Conservation (phyloP, 2,113 vertebrate species). For the Acrocephalus kingi region DNA sequence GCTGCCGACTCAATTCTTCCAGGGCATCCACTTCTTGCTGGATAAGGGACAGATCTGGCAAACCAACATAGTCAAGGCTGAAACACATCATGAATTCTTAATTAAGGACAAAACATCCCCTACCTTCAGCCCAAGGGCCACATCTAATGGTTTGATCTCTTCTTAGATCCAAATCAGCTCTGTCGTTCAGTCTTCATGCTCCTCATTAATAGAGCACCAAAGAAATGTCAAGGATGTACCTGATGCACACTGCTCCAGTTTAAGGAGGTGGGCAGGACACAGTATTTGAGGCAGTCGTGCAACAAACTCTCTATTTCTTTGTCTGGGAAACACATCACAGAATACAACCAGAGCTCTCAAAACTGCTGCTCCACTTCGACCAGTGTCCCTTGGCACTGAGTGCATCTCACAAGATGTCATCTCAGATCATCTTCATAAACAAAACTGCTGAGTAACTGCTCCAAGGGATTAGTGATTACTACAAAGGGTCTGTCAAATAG, state of each 20-base stretch:
- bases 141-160: not conserved
- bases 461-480: not conserved
- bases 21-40: constrained; percentile 97
- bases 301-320: not conserved
- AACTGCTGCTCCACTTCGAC: not conserved
- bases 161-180: not conserved
- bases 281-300: not conserved
- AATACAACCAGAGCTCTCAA: not conserved
- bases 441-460: not conserved
- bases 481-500: not conserved
- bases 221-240: not conserved
- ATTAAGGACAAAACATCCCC: not conserved
- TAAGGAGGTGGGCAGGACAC: not conserved
- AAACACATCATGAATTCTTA: constrained; percentile 5
- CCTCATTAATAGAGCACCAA: not conserved
- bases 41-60: constrained; percentile 90
- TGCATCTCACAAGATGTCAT: not conserved
- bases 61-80: constrained; percentile 73
- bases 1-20: constrained; percentile 95
- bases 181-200: not conserved
- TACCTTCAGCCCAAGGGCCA: not conserved
- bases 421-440: not conserved
- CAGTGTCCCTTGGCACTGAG: not conserved
- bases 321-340: not conserved
- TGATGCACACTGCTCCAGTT: not conserved